Evolutionary conservation across 2,888 invertebrate genomes (phyloP), one percentile per base, ranked within the genome.

Genomic region (Dorcus parallelipipedus): DNA sequence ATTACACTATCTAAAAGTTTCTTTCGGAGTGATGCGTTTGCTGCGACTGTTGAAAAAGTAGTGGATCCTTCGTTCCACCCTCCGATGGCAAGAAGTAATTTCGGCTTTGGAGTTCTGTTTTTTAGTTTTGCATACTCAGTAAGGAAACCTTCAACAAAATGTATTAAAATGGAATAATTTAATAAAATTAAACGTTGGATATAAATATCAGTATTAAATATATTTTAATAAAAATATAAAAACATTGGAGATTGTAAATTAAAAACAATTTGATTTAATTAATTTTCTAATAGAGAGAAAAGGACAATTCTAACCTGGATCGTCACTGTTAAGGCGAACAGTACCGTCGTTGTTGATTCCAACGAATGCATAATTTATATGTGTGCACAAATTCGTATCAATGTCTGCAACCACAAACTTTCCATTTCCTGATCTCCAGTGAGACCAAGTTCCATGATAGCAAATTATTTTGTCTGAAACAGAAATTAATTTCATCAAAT

Each of bases 381-480:
- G 91, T 0, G 91, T 90, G 72, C 91, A 92, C 0, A 90, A 77
- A 6, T 73, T 75, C 0, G 88, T 82, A 67, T 90, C 83, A 41
- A 91, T 86, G 56, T 88, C 67, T 9, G 81, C 79, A 0, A 89
- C 84, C 7, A 84, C 81, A 66, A 86, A 90, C 71, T 85, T 82
- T 0, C 90, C 91, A 45, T 78, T 71, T 0, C 82, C 84, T 0
- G 73, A 74, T 40, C 91, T 82, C 68, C 90, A 90, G 0, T 83
- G 83, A 0, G 91, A 83, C 91, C 91, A 92, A 6, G 86, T 84
- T 2, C 89, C 89, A 64, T 85, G 87, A 75, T 91, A 91, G 67
- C 91, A 91, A 26, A 26, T 26, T 1, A 26, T 5, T 4, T 26
- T 26, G 26, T 26, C 26, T 26, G 26, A 26, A 26, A 26, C 5